A percentile compares a stretch with the other conserved stretches of the same genome.
Evolutionary conservation across 1,140 invertebrate genomes (phyloP).

Genomic region (Contarinia nasturtii): DNA sequence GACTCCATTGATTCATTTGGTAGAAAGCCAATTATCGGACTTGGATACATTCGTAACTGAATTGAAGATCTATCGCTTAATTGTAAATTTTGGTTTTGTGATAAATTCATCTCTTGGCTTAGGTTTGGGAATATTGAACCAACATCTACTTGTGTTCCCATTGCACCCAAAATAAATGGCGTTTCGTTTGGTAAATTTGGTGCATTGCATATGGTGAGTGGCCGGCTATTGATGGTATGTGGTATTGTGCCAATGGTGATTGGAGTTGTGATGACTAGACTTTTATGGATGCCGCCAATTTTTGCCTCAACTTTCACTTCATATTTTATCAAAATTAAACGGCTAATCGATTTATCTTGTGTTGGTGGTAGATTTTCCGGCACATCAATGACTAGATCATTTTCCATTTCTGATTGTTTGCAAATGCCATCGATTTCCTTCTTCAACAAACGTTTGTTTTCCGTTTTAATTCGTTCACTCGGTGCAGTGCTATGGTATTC

Average conservation of each 20-base stretch:
- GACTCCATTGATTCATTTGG: no score
- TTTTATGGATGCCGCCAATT: constrained; percentile 20
- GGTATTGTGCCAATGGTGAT: constrained; percentile 12
- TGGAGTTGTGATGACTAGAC: constrained; percentile 17
- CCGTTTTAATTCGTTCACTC: constrained; percentile 14
- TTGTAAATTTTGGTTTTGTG: no score
- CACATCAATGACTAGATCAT: constrained; percentile 18
- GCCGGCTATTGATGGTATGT: no score
- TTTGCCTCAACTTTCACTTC: constrained; percentile 19
- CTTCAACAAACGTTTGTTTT: constrained; percentile 14
- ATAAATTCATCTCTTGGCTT: no score
- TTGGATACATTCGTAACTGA: no score
- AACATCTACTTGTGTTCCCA: no score
- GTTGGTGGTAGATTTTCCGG: constrained; percentile 13
- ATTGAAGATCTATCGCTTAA: no score
- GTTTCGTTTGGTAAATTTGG: no score
- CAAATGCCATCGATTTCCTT: constrained; percentile 20
- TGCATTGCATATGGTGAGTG: no score
- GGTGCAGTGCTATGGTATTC: constrained; percentile 18
- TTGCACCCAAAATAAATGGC: neutral
- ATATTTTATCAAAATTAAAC: constrained; percentile 19
- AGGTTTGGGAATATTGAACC: no score
- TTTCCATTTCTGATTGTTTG: constrained; percentile 20
- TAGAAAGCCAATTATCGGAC: no score
- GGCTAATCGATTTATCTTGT: constrained; percentile 13